These are phyloP conservation scores for Lasioglossum vierecki DNA, from an alignment of 2,888 invertebrate genomes.

Conservation along the genomic window DNA sequence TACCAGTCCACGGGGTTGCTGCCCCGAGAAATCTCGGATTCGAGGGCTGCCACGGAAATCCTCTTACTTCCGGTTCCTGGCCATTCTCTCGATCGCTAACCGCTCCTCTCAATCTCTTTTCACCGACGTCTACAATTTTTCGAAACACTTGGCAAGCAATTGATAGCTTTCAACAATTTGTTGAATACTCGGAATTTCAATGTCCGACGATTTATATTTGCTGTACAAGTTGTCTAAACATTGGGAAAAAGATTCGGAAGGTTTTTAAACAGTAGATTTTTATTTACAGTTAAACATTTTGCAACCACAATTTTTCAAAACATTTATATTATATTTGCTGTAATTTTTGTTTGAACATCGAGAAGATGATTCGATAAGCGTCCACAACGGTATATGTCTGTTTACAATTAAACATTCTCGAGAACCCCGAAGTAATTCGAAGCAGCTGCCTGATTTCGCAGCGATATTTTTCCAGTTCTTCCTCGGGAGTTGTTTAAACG, in stretches of 20 bases:
- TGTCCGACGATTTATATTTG: background rate
- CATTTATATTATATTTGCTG: too few species aligned
- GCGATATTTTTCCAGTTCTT: background rate
- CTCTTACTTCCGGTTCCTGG: background rate
- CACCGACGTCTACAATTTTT: background rate
- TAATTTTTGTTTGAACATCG: background rate
- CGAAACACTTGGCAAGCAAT: background rate
- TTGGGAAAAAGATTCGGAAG: too few species aligned
- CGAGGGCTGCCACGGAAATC: background rate
- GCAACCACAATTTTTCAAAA: too few species aligned
- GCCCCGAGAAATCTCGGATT: background rate
- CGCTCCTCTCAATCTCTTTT: background rate
- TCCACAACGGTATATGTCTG: too few species aligned
- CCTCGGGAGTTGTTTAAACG: background rate
- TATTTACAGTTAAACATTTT: background rate
- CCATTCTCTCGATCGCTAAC: background rate
- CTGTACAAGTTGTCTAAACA: background rate
- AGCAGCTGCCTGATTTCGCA: background rate
- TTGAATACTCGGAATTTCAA: too few species aligned
- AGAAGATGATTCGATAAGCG: background rate
- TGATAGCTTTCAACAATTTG: background rate
- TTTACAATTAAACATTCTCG: background rate
- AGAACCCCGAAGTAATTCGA: background rate
- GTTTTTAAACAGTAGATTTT: too few species aligned
- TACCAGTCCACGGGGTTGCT: conserved; percentile 59